phyloP scores from a whole-genome alignment of 1,140 invertebrate genomes.

The Euschistus heros region DNA sequence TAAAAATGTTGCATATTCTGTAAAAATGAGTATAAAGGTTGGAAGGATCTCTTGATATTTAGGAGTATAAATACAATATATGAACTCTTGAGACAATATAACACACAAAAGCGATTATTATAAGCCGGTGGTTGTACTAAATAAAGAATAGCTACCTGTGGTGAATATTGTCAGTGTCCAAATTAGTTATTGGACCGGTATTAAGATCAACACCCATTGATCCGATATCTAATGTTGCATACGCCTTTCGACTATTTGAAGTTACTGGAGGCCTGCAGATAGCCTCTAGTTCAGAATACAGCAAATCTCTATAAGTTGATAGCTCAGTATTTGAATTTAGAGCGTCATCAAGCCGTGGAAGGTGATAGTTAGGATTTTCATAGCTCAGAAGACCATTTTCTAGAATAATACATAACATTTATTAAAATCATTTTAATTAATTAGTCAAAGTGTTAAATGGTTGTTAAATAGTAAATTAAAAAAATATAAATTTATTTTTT shows the following conservation, averaged over 20 bases:
- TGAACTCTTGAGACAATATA: background rate
- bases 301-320: conserved; percentile 29
- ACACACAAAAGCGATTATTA: conserved; percentile 13
- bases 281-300: conserved; percentile 51
- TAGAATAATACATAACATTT: conserved; percentile 37
- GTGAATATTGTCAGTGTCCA: conserved; percentile 40
- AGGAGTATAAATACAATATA: too few species aligned
- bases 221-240: conserved; percentile 51
- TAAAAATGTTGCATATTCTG: too few species aligned
- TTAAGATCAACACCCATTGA: conserved; percentile 62
- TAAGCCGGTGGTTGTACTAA: too few species aligned
- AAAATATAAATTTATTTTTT: too few species aligned
- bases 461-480: too few species aligned
- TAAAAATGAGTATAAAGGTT: too few species aligned
- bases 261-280: conserved; percentile 37
- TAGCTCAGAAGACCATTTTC: conserved; percentile 77
- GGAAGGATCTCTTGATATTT: too few species aligned
- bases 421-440: too few species aligned
- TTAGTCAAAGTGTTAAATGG: too few species aligned
- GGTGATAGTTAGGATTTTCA: conserved; percentile 77
- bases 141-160: conserved; percentile 17
- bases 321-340: conserved; percentile 60
- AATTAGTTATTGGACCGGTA: conserved; percentile 44
- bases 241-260: conserved; percentile 44
- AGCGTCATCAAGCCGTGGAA: conserved; percentile 63